Evolutionary conservation across 2,888 invertebrate genomes (phyloP).

Genomic region (Balanococcus diminutus): DNA sequence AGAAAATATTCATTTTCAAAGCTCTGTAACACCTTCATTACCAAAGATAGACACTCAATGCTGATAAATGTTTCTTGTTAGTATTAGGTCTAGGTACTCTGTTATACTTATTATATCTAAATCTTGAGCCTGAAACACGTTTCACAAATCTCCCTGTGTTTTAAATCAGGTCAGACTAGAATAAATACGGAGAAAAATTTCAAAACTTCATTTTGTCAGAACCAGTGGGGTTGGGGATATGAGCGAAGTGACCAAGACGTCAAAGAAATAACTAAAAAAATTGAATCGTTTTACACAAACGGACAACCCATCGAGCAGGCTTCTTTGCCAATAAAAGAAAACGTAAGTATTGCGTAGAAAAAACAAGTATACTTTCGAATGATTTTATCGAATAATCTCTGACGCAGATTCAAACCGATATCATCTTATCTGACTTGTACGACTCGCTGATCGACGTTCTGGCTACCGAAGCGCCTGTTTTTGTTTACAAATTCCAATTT

Average conservation of each 20-base stretch:
- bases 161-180: neutral
- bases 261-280: neutral
- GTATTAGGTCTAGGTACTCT: too few relatives aligned
- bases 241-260: neutral
- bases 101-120: neutral
- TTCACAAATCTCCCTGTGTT: too few relatives aligned
- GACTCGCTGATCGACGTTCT: neutral
- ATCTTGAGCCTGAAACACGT: neutral
- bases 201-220: neutral
- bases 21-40: too few relatives aligned
- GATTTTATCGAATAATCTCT: neutral
- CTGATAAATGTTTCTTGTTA: too few relatives aligned
- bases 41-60: too few relatives aligned
- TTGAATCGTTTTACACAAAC: neutral
- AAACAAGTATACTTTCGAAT: too few relatives aligned
- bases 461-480: neutral
- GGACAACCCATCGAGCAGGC: neutral
- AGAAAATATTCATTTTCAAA: too few relatives aligned
- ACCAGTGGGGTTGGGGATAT: conserved; percentile 12
- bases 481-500: neutral
- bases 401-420: neutral
- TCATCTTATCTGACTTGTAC: neutral
- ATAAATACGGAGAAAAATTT: neutral
- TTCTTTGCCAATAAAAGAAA: neutral
- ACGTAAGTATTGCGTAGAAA: neutral